A percentile compares a stretch with the other conserved stretches of the same genome.
phyloP scores from a whole-genome alignment of 2,797 vertebrate genomes.

The Crenichthys baileyi region DNA sequence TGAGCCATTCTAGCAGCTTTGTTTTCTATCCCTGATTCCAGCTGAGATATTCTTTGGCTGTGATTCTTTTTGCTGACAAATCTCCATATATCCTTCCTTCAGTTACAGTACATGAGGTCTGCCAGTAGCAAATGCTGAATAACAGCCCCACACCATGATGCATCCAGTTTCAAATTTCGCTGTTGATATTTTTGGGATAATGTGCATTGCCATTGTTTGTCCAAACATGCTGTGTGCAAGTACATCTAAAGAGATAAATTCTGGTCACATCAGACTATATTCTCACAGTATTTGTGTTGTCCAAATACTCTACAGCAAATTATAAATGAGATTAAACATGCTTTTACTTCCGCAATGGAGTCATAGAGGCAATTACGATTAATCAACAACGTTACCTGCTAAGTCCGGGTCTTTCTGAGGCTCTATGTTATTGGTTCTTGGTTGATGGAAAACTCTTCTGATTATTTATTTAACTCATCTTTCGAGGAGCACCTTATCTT shows the following conservation, averaged over 20 bases:
- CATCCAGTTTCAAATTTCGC: too few relatives aligned
- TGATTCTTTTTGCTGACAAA: too few relatives aligned
- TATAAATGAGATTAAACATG: not conserved
- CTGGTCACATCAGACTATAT: not conserved
- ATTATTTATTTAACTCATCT: not conserved
- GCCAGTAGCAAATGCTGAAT: too few relatives aligned
- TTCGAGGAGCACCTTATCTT: too few relatives aligned
- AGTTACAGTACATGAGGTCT: too few relatives aligned
- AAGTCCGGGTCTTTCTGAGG: not conserved
- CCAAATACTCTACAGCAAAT: not conserved
- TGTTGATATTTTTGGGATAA: too few relatives aligned
- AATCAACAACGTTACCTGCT: not conserved
- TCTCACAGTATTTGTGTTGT: not conserved
- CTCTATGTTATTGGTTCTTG: not conserved
- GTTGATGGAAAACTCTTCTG: not conserved
- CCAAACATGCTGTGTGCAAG: not conserved
- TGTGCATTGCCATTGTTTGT: not conserved
- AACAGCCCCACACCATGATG: too few relatives aligned
- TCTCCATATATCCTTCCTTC: too few relatives aligned
- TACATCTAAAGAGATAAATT: not conserved
- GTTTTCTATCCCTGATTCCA: too few relatives aligned
- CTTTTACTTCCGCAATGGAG: not conserved
- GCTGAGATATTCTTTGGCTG: too few relatives aligned
- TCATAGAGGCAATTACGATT: not conserved
- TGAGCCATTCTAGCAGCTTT: too few relatives aligned